These are phyloP conservation scores for Gymnogyps californianus DNA, from an alignment of 2,113 vertebrate genomes.

Conservation along the genomic window DNA sequence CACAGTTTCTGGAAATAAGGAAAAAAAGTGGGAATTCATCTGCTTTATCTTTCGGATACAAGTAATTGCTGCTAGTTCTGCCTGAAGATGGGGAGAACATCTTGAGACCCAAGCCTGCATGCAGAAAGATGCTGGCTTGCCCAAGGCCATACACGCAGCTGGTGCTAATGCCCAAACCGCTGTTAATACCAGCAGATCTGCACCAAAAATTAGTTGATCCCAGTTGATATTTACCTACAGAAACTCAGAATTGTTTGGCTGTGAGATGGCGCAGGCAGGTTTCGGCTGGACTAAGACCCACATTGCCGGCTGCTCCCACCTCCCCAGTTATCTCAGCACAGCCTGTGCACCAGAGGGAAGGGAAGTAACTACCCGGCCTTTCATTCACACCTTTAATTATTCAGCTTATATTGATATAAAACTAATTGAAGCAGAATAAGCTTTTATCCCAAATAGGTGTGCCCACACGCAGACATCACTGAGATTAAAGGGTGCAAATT, in stretches of 20 bases:
- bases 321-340: neutral
- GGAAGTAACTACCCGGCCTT: neutral
- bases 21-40: neutral
- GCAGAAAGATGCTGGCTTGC: neutral
- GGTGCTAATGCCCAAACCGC: neutral
- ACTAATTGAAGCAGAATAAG: constrained; percentile 26
- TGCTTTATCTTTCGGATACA: neutral
- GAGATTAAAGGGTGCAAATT: neutral
- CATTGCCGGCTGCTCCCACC: neutral
- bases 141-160: neutral
- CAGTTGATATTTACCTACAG: neutral
- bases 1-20: neutral
- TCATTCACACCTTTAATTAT: constrained; percentile 31
- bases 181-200: neutral
- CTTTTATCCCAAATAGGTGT: neutral
- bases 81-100: neutral
- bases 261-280: neutral
- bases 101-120: neutral
- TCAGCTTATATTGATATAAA: constrained; percentile 8
- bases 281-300: neutral
- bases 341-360: neutral
- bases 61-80: neutral
- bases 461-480: neutral
- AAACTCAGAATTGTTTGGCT: neutral
- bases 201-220: neutral